Evolutionary conservation across 1,140 invertebrate species (phyloP).

Genomic region (Pseudobourletiella spinata): DNA sequence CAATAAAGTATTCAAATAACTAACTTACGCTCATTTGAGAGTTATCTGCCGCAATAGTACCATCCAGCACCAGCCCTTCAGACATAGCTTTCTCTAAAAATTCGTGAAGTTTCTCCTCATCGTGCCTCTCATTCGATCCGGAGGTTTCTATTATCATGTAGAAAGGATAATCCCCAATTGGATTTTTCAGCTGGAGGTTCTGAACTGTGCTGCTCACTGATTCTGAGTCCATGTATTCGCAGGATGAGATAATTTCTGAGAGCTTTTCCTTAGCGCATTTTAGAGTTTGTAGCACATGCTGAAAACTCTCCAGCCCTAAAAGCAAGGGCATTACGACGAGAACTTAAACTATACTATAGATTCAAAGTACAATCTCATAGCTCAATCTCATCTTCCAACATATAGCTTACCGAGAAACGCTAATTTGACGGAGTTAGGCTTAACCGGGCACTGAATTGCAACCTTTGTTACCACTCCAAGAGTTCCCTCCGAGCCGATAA

Average conservation of each 20-base stretch:
- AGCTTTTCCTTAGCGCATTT: slow-evolving; percentile 61
- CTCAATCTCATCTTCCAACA: too few species aligned
- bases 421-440: slow-evolving; percentile 67
- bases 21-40: slow-evolving; percentile 42
- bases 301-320: slow-evolving; percentile 62
- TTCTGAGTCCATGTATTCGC: slow-evolving; percentile 59
- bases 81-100: slow-evolving; percentile 68
- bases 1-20: too few species aligned
- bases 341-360: too few species aligned
- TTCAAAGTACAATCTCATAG: too few species aligned
- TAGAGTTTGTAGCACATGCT: slow-evolving; percentile 64
- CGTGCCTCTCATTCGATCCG: slow-evolving; percentile 69
- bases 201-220: slow-evolving; percentile 52
- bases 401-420: slow-evolving; percentile 75
- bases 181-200: slow-evolving; percentile 55
- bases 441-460: slow-evolving; percentile 74
- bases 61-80: slow-evolving; percentile 64
- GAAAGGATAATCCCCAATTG: slow-evolving; percentile 61
- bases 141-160: slow-evolving; percentile 87
- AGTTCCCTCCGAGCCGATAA: slow-evolving; percentile 96
- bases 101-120: slow-evolving; percentile 71
- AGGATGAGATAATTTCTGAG: slow-evolving; percentile 84
- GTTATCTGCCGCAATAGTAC: slow-evolving; percentile 69
- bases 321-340: too few species aligned
- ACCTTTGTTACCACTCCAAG: slow-evolving; percentile 86